Evolutionary conservation across 2,113 vertebrate genomes (phyloP).

Genomic region (Argyrosomus japonicus): DNA sequence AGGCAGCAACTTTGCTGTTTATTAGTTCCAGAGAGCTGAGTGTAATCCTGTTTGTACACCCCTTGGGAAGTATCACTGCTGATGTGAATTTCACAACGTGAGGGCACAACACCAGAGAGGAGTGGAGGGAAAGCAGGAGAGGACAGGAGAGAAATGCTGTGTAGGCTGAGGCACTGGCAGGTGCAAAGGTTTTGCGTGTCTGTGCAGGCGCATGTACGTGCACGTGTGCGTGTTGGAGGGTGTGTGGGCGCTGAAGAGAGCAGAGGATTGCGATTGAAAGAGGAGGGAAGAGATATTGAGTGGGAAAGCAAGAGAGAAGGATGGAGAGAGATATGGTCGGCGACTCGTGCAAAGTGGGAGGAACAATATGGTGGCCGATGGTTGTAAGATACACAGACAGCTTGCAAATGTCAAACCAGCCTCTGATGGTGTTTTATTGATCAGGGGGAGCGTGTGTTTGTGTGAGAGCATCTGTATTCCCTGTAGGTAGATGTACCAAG

Average conservation of each 20-base stretch:
- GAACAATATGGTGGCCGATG: conserved; percentile 45
- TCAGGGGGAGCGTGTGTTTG: conserved; percentile 22
- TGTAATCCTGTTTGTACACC: conserved; percentile 46
- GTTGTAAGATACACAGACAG: conserved; percentile 39
- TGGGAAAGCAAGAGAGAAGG: conserved; percentile 54
- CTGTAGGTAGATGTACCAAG: conserved; percentile 1
- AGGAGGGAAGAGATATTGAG: conserved; percentile 63
- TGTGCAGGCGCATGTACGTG: not conserved
- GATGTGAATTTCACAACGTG: conserved; percentile 47
- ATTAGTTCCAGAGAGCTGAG: conserved; percentile 52
- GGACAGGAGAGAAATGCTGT: conserved; percentile 51
- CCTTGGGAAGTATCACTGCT: conserved; percentile 48
- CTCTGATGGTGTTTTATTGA: conserved; percentile 46
- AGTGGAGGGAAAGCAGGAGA: conserved; percentile 42
- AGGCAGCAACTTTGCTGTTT: conserved; percentile 54
- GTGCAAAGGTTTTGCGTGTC: conserved; percentile 63
- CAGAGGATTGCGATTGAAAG: conserved; percentile 54
- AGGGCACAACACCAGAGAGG: conserved; percentile 40
- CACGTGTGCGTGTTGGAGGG: conserved; percentile 39
- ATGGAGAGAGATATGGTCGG: conserved; percentile 35
- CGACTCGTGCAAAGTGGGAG: conserved; percentile 50
- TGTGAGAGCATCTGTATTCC: conserved; percentile 37
- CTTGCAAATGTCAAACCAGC: conserved; percentile 34
- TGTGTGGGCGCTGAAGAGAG: conserved; percentile 67
- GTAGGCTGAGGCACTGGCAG: conserved; percentile 72